Percentiles rank a stretch among this genome's conserved stretches.
These are phyloP conservation scores for Ecdyonurus torrentis DNA, from an alignment of 2,888 invertebrate species.

Conservation along the genomic window DNA sequence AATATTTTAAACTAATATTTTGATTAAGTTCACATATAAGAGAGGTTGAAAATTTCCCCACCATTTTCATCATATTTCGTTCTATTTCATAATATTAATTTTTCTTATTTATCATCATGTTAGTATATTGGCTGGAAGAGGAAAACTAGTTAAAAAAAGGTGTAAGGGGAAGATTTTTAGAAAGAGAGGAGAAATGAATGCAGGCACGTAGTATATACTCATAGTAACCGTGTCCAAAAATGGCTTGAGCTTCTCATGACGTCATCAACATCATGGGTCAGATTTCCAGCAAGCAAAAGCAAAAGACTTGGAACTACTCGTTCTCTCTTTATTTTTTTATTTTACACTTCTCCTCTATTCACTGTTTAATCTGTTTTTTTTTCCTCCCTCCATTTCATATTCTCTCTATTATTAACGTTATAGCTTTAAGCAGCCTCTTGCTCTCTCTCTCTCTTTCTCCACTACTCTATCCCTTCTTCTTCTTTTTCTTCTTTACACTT, in stretches of 20 bases:
- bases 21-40: too few relatives aligned
- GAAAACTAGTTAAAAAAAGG: too few relatives aligned
- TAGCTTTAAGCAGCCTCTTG: background rate
- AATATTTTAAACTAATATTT: too few relatives aligned
- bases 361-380: background rate
- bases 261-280: background rate
- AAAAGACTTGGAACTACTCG: background rate
- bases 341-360: background rate
- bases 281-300: background rate
- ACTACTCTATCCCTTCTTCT: too few relatives aligned
- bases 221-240: background rate
- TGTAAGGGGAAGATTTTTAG: background rate
- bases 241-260: background rate
- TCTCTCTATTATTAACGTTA: background rate
- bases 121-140: too few relatives aligned
- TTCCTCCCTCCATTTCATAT: background rate
- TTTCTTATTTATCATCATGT: too few relatives aligned
- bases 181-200: background rate
- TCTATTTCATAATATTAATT: background rate
- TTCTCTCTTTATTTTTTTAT: background rate
- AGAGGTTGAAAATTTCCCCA: background rate
- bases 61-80: background rate
- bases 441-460: background rate
- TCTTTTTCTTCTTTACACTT: too few relatives aligned
- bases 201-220: background rate